Evolutionary conservation across 2,797 vertebrate species (phyloP).

Genomic region (Gallinago solitaria): DNA sequence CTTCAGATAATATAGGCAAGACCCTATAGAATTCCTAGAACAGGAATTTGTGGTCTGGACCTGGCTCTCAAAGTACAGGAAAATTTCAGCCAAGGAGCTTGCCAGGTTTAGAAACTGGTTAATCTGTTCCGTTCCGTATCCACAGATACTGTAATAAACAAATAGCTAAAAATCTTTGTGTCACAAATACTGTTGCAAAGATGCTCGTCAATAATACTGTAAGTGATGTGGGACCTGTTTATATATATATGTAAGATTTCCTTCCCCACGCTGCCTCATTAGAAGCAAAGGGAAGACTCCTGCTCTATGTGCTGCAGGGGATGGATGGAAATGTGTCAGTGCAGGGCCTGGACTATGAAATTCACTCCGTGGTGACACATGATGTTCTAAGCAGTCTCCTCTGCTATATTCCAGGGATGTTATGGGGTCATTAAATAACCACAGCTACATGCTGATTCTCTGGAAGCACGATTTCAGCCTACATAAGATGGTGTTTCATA

Average conservation of each 20-base stretch:
- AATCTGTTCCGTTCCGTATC: not conserved
- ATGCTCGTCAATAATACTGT: not conserved
- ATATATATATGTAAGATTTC: conserved; percentile 3
- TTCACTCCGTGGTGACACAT: not conserved
- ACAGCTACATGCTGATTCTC: not conserved
- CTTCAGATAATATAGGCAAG: not conserved
- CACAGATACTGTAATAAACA: not conserved
- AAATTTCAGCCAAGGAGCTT: not conserved
- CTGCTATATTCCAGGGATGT: not conserved
- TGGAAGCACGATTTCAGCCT: not conserved
- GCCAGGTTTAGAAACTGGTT: not conserved
- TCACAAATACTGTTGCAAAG: not conserved
- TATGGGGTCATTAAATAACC: not conserved
- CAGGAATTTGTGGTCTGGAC: not conserved
- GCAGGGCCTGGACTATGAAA: not conserved
- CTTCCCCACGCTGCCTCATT: conserved; percentile 7
- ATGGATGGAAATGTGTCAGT: conserved; percentile 1
- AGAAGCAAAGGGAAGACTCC: conserved; percentile 30
- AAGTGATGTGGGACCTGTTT: conserved; percentile 13
- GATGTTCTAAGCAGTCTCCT: not conserved
- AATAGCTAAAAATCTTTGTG: not conserved
- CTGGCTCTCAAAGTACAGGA: not conserved
- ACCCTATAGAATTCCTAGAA: not conserved
- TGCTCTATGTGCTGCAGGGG: not conserved
- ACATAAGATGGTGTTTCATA: fast-evolving